Percentiles rank a stretch among this genome's conserved stretches.
phyloP scores from a whole-genome alignment of 2,797 vertebrate species.

The Hoplostethus atlanticus region DNA sequence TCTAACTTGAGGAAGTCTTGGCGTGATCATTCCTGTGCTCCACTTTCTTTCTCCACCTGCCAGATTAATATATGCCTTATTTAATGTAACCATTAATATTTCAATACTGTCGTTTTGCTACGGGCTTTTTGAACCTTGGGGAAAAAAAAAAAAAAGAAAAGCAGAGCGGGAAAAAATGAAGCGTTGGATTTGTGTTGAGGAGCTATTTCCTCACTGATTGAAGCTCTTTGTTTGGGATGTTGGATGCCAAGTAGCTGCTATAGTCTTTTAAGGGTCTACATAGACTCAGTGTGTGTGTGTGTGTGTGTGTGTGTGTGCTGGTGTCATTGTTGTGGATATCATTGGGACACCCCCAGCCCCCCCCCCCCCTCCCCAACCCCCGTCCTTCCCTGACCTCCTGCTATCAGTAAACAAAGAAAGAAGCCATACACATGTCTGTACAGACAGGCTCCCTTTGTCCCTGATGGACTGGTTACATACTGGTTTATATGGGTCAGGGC shows the following conservation, averaged over 20 bases:
- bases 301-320: slow-evolving; percentile 13
- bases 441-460: slow-evolving; percentile 51
- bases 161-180: slow-evolving; percentile 20
- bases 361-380: neutral
- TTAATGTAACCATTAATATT: slow-evolving; percentile 69
- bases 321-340: neutral
- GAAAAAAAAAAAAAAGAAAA: slow-evolving; percentile 14
- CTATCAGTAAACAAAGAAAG: slow-evolving; percentile 60
- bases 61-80: slow-evolving; percentile 54
- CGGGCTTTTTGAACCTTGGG: slow-evolving; percentile 41
- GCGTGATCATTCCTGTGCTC: slow-evolving; percentile 3
- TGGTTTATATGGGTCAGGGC: slow-evolving; percentile 32
- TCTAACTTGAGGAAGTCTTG: neutral
- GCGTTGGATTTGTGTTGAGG: slow-evolving; percentile 34
- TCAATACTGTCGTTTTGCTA: slow-evolving; percentile 42
- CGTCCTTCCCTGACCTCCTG: slow-evolving; percentile 42
- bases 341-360: neutral
- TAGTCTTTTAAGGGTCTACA: slow-evolving; percentile 29
- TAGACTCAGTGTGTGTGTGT: neutral
- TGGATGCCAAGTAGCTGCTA: slow-evolving; percentile 56
- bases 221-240: slow-evolving; percentile 32
- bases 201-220: slow-evolving; percentile 29
- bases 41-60: slow-evolving; percentile 15
- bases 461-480: slow-evolving; percentile 37
- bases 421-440: slow-evolving; percentile 11